Conservation (phyloP, 2,797 vertebrate species). For the Discoglossus pictus region DNA sequence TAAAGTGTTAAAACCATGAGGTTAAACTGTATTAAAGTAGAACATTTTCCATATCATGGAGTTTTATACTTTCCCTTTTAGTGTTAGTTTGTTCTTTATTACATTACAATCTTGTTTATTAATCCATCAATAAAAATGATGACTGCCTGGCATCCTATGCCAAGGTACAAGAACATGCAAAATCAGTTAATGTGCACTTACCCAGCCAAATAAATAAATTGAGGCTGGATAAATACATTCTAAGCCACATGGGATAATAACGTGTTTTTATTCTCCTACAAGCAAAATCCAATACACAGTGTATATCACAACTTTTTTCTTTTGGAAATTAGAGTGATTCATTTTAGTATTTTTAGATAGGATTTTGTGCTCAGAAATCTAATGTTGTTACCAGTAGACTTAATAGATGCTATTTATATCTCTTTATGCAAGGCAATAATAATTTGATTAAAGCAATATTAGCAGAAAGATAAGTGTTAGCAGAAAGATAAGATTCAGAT, state of each 20-base stretch:
- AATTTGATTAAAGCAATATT: too few species aligned
- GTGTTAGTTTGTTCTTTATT: too few species aligned
- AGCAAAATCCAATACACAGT: background rate
- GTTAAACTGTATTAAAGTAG: too few species aligned
- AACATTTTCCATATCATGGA: too few species aligned
- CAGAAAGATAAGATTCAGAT: too few species aligned
- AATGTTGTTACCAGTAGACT: background rate
- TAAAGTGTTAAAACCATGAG: too few species aligned
- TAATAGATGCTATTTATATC: too few species aligned
- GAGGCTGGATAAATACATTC: slow-evolving; percentile 8
- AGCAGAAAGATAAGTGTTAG: too few species aligned
- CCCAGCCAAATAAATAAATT: slow-evolving; percentile 18
- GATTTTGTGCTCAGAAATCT: slow-evolving; percentile 10
- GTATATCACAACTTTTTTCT: too few species aligned
- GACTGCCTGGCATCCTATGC: background rate
- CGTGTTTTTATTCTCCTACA: background rate
- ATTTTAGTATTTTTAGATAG: background rate
- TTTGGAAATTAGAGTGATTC: background rate
- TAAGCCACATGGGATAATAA: background rate
- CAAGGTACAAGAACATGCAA: slow-evolving; percentile 1
- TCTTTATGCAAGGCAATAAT: too few species aligned
- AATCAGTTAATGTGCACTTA: slow-evolving; percentile 11
- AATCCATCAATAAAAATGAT: slow-evolving; percentile 10
- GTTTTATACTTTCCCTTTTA: too few species aligned
- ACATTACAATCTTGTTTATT: background rate